These are phyloP conservation scores for Boleophthalmus pectinirostris DNA, from an alignment of 2,113 vertebrate species.

Conservation along the genomic window DNA sequence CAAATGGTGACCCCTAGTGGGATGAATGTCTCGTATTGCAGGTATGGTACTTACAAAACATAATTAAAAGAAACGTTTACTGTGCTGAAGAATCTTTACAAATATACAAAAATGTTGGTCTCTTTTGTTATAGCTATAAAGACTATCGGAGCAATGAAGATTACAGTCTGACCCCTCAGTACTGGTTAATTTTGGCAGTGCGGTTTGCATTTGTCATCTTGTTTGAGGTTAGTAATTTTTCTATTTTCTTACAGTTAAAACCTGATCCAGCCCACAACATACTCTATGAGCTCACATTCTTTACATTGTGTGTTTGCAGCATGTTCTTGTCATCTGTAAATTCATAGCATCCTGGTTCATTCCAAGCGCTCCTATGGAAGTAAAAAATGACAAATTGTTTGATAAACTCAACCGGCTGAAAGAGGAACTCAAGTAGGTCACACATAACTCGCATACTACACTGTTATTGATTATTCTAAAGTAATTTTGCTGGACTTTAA, in stretches of 20 bases:
- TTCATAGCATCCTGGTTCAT: conserved; percentile 91
- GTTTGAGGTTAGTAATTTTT: conserved; percentile 82
- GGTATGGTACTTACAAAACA: conserved; percentile 71
- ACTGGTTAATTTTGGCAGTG: conserved; percentile 89
- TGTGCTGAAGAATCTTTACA: neutral
- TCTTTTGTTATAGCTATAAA: conserved; percentile 81
- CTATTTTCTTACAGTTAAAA: neutral
- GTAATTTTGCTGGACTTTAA: conserved; percentile 2
- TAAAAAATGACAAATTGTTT: conserved; percentile 84
- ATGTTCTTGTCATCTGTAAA: conserved; percentile 88
- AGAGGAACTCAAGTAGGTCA: conserved; percentile 72
- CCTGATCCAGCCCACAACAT: too few species aligned
- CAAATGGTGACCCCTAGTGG: conserved; percentile 48
- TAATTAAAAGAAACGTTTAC: neutral
- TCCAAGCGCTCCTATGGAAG: conserved; percentile 79
- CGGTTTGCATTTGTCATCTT: conserved; percentile 92
- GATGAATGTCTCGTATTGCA: conserved; percentile 79
- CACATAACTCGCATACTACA: neutral
- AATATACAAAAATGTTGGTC: neutral
- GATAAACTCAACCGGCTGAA: conserved; percentile 73
- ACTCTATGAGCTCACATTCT: neutral
- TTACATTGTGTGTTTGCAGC: conserved; percentile 73
- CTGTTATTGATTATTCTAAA: neutral
- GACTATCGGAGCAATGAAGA: conserved; percentile 82
- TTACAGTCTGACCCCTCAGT: conserved; percentile 81